Base-by-base conservation (phyloP, 1,140 invertebrate genomes). In the Galleria mellonella region DNA sequence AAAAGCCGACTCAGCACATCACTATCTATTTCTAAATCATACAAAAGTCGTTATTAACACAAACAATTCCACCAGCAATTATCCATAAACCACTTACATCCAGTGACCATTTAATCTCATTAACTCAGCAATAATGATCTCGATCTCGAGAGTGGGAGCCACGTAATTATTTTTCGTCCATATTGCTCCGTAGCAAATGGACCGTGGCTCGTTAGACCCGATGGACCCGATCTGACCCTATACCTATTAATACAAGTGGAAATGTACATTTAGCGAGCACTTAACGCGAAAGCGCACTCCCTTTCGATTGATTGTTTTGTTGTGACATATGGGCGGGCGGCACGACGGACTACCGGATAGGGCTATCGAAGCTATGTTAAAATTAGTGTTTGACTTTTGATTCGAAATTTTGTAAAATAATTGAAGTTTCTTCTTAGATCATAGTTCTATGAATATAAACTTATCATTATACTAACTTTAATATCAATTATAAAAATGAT, bases 251-350 rank as follows among this genome's bases (percentile, higher is more conserved):
- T 43, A 48, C 27, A 36, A 51, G 43, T 42, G 30, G 41, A 43
- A 45, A 44, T 48, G 40, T 51, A 43, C 39, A 40, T 50, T 54
- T 54, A 53, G 55, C 40, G 37, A 44, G 35, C 47, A 53, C 51
- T 59, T 59, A 49, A 47, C 47, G 32, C 36, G 28, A 44, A 58
- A 50, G 32, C 39, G 41, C 36, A 44, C 38, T 54, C 23, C 12
- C 29, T 36, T 51, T 44, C 30, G 45, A 55, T 55, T 55, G 47
- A 55, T 51, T 51, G 47, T 39, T 49, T 33, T 37, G 27, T 23
- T 32, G 29, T 17, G 10, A 55, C 47, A 55, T 33, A 50, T 41
- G 30, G 35, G 1, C 10, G 5, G 32, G 2, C 30, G 9, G 30
- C 30, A 32, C 9, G 30, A 3, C 11, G 2, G 11, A 9, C 30